Conservation (phyloP, 2,113 vertebrate genomes). For the Cyrtonyx montezumae region DNA sequence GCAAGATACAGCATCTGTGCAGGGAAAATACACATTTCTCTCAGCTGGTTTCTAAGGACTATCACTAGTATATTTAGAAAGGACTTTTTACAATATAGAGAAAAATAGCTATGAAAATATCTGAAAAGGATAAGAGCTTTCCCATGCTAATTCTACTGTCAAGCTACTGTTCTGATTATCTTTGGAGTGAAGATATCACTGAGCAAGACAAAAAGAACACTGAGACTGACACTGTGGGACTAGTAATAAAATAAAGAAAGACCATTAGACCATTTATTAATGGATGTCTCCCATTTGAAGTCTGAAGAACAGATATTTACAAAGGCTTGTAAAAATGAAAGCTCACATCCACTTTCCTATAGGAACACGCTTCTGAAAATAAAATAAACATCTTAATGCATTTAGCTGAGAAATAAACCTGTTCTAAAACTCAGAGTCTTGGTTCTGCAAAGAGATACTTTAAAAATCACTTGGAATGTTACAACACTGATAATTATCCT, state of each 20-base stretch:
- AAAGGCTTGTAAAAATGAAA: constrained; percentile 46
- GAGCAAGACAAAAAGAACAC: background rate
- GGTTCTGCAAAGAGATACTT: constrained; percentile 28
- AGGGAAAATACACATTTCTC: background rate
- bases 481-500: constrained; percentile 29
- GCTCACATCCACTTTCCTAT: background rate
- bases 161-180: background rate
- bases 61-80: background rate
- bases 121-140: background rate
- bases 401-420: background rate
- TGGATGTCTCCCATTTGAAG: background rate
- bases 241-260: background rate
- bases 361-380: constrained; percentile 35
- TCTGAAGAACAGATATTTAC: constrained; percentile 7
- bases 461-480: constrained; percentile 40
- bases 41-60: background rate
- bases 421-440: constrained; percentile 63
- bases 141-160: background rate
- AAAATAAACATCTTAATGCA: constrained; percentile 26
- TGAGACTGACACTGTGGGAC: background rate
- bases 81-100: background rate
- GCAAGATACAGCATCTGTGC: background rate
- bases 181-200: background rate
- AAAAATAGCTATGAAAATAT: background rate
- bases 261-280: background rate